Percentiles rank a stretch among this genome's conserved stretches.
Conservation (phyloP, 2,113 vertebrate genomes). For the Candoia aspera region DNA sequence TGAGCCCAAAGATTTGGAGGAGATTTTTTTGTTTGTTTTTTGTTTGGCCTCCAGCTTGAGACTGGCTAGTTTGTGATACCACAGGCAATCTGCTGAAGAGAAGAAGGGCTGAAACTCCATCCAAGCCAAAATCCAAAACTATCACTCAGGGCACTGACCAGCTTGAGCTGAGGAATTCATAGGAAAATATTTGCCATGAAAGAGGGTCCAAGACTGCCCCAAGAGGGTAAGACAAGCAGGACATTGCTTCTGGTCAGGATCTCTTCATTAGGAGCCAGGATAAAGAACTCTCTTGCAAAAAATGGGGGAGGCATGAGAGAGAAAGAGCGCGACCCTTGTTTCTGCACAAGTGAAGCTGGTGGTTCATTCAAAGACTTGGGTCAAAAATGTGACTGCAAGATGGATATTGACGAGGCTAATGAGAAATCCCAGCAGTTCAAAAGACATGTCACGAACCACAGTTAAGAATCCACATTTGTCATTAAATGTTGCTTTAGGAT, state of each 20-base stretch:
- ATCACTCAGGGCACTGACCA: too few relatives aligned
- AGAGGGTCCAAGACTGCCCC: constrained; percentile 16
- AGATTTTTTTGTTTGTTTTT: too few relatives aligned
- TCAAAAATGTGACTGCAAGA: background rate
- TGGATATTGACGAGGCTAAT: background rate
- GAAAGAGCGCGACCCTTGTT: background rate
- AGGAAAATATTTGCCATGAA: constrained; percentile 21
- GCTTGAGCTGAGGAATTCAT: too few relatives aligned
- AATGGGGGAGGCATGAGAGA: constrained; percentile 1
- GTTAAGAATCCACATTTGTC: background rate
- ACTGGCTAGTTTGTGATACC: too few relatives aligned
- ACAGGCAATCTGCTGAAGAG: too few relatives aligned
- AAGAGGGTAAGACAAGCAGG: constrained; percentile 37
- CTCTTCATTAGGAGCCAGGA: constrained; percentile 33
- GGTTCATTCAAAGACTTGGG: background rate
- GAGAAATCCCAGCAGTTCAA: background rate
- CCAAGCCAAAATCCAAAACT: too few relatives aligned
- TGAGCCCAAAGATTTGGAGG: too few relatives aligned
- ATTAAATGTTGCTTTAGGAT: background rate
- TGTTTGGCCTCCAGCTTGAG: too few relatives aligned
- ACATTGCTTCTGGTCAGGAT: constrained; percentile 40
- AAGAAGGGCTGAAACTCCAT: too few relatives aligned
- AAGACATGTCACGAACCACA: too few relatives aligned
- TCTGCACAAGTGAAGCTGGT: background rate
- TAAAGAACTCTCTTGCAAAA: constrained; percentile 18